Evolutionary conservation across 1,140 invertebrate genomes (phyloP), one percentile per base, ranked within the genome.

Genomic region (Bradysia coprophila): DNA sequence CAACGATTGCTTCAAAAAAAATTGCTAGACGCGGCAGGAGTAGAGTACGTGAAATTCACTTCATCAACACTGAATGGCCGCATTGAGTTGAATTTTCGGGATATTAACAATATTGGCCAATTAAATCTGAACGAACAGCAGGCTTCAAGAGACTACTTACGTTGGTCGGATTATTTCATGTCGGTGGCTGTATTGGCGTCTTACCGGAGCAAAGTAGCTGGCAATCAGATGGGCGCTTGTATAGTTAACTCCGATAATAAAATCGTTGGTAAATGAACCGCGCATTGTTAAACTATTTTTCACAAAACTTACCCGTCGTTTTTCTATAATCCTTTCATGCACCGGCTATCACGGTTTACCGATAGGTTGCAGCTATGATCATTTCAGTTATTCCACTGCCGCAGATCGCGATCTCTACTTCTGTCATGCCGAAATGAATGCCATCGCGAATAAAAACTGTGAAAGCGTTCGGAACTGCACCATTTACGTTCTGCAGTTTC

Each of bases 341-440:
- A 71, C 92, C 43, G 94, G 93, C 37, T 98, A 98, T 52, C 97
- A 98, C 72, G 93, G 92, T 15, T 88, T 96, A 77, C 92, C 92
- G 0, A 68, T 57, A 43, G 84, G 87, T 13, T 96, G 90, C 54
- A 62, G 62, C 59, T 92, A 97, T 63, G 81, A 95, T 57, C 62
- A 72, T 16, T 84, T 94, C 61, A 84, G 92, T 0, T 98, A 93
- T 93, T 60, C 57, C 1, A 88, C 78, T 54, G 52, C 65, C 33
- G 56, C 58, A 18, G 24, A 62, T 18, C 55, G 72, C 52, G 50
- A 57, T 23, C 57, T 85, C 39, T 95, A 91, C 70, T 92, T 97
- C 1, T 95, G 91, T 48, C 93, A 98, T 66, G 93, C 94, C 22
- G 94, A 98, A 68, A 70, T 94, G 61, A 98, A 98, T 70, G 92